Conservation (phyloP, 1,140 invertebrate genomes). For the Charaxes varanes region DNA sequence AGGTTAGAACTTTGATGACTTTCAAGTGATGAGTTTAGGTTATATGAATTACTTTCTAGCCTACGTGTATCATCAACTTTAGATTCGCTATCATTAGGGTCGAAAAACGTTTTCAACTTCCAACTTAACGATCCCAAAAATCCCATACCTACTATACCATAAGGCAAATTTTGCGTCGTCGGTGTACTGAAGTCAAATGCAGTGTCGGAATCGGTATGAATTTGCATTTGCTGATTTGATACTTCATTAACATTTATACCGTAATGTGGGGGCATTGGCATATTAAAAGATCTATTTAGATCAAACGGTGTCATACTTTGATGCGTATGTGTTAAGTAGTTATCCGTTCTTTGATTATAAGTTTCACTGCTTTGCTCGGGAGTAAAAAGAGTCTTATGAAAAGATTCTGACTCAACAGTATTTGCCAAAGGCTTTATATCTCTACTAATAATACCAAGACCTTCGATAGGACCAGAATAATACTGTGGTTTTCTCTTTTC, state of each 20-base stretch:
- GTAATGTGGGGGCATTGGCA: conserved; percentile 6
- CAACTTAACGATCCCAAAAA: conserved; percentile 64
- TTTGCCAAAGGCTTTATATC: conserved; percentile 48
- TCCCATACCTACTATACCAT: conserved; percentile 48
- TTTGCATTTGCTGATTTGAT: conserved; percentile 16
- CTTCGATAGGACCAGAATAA: conserved; percentile 68
- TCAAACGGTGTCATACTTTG: conserved; percentile 24
- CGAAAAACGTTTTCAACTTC: conserved; percentile 65
- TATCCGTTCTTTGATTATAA: conserved; percentile 2
- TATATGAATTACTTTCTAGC: conserved; percentile 21
- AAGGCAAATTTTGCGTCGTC: conserved; percentile 35
- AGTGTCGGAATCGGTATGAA: conserved; percentile 32
- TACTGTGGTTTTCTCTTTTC: conserved; percentile 62
- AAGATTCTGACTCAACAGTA: conserved; percentile 27
- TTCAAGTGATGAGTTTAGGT: conserved; percentile 10
- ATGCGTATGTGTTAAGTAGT: neutral
- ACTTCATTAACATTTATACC: conserved; percentile 29
- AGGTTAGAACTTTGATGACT: conserved; percentile 20
- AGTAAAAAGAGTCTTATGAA: conserved; percentile 47
- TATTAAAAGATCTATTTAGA: conserved; percentile 19
- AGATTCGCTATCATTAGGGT: conserved; percentile 50
- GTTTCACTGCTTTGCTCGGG: conserved; percentile 16
- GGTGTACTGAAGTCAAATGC: conserved; percentile 54
- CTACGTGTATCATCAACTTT: conserved; percentile 22
- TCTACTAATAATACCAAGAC: conserved; percentile 53